A percentile compares a stretch with the other conserved stretches of the same genome.
These are phyloP conservation scores for Melanostoma scalare DNA, from an alignment of 2,888 invertebrate species.

Conservation along the genomic window DNA sequence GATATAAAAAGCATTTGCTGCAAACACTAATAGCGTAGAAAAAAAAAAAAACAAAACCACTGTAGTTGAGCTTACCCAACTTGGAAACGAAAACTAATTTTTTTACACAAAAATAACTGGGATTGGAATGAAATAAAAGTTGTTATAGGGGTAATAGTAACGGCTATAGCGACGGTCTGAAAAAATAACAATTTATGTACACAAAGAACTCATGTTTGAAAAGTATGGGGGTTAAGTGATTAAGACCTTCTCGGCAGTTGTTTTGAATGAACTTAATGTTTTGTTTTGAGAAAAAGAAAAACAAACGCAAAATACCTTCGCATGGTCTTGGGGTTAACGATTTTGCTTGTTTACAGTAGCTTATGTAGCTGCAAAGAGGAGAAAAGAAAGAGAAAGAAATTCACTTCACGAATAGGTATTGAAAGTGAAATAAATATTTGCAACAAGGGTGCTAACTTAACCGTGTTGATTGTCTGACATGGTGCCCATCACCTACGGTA, in stretches of 20 bases:
- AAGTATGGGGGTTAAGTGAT: not conserved
- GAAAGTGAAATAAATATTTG: not conserved
- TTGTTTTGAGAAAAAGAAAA: constrained; percentile 2
- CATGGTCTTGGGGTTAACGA: constrained; percentile 28
- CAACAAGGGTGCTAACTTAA: not conserved
- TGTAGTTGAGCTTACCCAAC: constrained; percentile 51
- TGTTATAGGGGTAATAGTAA: constrained; percentile 42
- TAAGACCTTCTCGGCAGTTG: constrained; percentile 62
- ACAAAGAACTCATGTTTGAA: constrained; percentile 36
- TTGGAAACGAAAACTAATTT: constrained; percentile 36
- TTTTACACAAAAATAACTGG: constrained; percentile 71
- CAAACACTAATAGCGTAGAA: not conserved
- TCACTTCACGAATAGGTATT: constrained; percentile 14
- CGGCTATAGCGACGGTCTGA: constrained; percentile 46
- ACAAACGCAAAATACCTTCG: constrained; percentile 56
- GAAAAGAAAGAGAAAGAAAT: constrained; percentile 37
- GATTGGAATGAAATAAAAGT: constrained; percentile 68
- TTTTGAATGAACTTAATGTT: constrained; percentile 1
- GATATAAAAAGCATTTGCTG: not conserved
- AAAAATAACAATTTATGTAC: constrained; percentile 68
- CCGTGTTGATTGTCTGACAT: not conserved
- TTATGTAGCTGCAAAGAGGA: constrained; percentile 60
- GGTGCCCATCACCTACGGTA: constrained; percentile 13
- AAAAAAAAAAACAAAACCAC: constrained; percentile 10
- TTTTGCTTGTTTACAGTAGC: constrained; percentile 18